Base-by-base conservation (phyloP, 1,140 invertebrate genomes). In the Theocolax elegans region DNA sequence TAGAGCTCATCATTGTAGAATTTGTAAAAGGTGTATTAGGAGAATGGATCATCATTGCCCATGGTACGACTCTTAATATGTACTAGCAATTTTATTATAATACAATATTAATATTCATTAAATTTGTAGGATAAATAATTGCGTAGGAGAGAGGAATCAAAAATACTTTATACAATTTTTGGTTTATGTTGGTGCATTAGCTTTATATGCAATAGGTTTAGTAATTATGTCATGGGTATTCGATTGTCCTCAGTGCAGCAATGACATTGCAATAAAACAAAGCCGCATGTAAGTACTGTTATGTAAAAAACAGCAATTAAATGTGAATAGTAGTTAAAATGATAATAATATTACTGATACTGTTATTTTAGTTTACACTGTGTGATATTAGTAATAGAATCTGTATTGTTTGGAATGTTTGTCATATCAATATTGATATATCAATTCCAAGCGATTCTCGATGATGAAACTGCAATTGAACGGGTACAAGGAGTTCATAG, bases 141-240 rank as follows among this genome's bases (percentile, higher is more conserved):
- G 95, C 85, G 95, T 97, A 35, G 95, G 95, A 51, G 95, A 97
- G 85, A 90, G 92, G 77, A 97, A 97, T 88, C 95, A 97, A 86
- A 97, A 96, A 81, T 97, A 93, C 86, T 97, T 97, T 81, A 90
- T 97, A 74, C 95, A 97, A 81, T 97, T 97, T 87, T 87, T 97
- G 56, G 89, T 96, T n/a, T 93, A 92, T 79, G 91, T 93, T 64
- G 90, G 90, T 74, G 80, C 89, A 21, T 81, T 93, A 49, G 88
- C 89, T 13, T 72, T 89, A 0, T 95, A 94, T 83, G 91, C 93
- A 17, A 88, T 93, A 31, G 85, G 83, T 19, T 84, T 95, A 76
- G 91, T 94, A 48, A 88, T 92, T 23, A 86, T 89, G 58, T 93
- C 92, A 3, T 95, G 93, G 93, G 77, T 93, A 4, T 87, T 87